Evolutionary conservation across 2,113 vertebrate species (phyloP).

Genomic region (Varanus komodoensis): DNA sequence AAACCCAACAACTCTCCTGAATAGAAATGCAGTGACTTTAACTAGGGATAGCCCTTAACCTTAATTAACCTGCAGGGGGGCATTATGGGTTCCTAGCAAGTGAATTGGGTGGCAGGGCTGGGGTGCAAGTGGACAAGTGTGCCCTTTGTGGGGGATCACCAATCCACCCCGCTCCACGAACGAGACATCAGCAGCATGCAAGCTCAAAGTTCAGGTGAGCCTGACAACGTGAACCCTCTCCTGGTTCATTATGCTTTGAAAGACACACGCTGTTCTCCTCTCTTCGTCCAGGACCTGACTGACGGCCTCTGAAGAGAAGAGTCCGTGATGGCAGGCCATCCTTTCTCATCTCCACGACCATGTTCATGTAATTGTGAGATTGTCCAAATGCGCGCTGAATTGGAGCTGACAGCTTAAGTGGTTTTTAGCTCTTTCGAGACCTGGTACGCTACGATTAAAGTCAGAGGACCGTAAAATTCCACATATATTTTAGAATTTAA

Average conservation of each 20-base stretch:
- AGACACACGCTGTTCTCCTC: background rate
- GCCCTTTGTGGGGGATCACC: background rate
- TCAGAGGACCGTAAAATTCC: slow-evolving; percentile 36
- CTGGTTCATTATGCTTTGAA: background rate
- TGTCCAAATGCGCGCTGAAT: slow-evolving; percentile 71
- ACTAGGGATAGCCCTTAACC: background rate
- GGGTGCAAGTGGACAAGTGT: too few species aligned
- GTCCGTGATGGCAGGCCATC: background rate
- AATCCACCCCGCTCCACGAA: background rate
- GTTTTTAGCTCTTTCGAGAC: slow-evolving; percentile 72
- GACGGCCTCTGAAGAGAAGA: background rate
- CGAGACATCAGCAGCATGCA: too few species aligned
- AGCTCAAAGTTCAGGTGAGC: fast-evolving
- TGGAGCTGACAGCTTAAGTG: slow-evolving; percentile 82
- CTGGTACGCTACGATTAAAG: slow-evolving; percentile 63
- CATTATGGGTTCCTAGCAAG: background rate
- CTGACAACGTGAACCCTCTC: background rate
- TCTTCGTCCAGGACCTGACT: background rate
- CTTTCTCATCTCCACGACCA: background rate
- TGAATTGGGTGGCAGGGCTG: background rate
- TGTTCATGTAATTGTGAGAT: slow-evolving; percentile 37
- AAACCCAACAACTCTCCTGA: background rate
- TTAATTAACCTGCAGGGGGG: background rate
- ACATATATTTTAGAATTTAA: slow-evolving; percentile 29
- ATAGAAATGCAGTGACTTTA: background rate